Percentiles rank a stretch among this genome's conserved stretches.
phyloP scores from a whole-genome alignment of 1,140 invertebrate species.

The Leucophenga varia region DNA sequence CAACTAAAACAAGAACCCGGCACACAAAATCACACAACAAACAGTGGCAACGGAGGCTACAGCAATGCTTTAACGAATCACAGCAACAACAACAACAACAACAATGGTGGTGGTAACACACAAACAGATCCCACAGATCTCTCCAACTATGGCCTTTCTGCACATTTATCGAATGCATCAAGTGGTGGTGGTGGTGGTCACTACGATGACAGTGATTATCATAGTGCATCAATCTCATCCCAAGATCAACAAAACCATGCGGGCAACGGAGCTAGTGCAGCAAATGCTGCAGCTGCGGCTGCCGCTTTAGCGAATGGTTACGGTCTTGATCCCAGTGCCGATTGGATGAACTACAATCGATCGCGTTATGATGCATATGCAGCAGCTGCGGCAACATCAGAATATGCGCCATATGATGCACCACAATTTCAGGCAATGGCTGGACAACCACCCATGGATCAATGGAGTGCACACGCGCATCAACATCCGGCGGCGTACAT shows the following conservation, averaged over 20 bases:
- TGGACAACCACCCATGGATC: constrained; percentile 63
- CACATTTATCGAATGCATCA: constrained; percentile 3
- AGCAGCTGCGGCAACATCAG: constrained; percentile 56
- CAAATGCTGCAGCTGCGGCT: too few relatives aligned
- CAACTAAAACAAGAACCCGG: constrained; percentile 26
- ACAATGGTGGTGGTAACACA: too few relatives aligned
- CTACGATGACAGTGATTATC: constrained; percentile 26
- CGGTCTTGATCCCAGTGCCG: constrained; percentile 52
- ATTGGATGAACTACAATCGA: constrained; percentile 68
- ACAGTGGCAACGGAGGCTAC: too few relatives aligned
- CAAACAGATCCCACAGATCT: constrained; percentile 19
- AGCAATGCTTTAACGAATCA: too few relatives aligned
- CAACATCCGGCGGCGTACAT: constrained; percentile 52
- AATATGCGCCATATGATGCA: constrained; percentile 66
- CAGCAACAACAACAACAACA: too few relatives aligned
- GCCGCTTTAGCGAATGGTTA: neutral
- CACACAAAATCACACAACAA: constrained; percentile 6
- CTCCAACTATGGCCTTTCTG: constrained; percentile 10
- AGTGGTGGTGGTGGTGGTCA: constrained; percentile 1
- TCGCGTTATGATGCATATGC: too few relatives aligned
- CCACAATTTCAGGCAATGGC: constrained; percentile 82
- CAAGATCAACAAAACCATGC: constrained; percentile 68
- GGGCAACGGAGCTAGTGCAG: too few relatives aligned
- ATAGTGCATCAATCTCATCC: constrained; percentile 13
- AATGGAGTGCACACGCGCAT: constrained; percentile 61